These are phyloP conservation scores for Drosophila asahinai DNA, from an alignment of 1,140 invertebrate genomes.

Conservation along the genomic window DNA sequence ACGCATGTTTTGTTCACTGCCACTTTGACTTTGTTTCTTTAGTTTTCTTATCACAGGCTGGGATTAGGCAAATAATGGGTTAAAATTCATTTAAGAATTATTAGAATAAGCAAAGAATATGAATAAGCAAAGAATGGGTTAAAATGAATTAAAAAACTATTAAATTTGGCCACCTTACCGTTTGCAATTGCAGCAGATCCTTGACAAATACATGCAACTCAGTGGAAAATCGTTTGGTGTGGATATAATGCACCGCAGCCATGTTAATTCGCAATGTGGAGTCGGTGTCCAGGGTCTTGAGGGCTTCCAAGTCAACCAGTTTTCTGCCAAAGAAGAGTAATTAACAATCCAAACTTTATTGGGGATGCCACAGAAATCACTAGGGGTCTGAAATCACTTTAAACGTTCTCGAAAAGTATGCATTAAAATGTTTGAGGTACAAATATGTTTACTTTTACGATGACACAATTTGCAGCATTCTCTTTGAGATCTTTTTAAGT, in stretches of 20 bases:
- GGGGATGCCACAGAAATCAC: no score
- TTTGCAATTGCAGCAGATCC: conserved; percentile 94
- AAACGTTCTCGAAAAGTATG: no score
- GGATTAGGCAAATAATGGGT: conserved; percentile 3
- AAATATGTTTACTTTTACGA: no score
- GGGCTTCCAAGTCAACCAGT: conserved; percentile 46
- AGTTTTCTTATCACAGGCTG: conserved; percentile 80
- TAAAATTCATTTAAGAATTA: not conserved
- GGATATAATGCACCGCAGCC: conserved; percentile 96
- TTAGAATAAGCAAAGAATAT: not conserved
- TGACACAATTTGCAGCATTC: no score
- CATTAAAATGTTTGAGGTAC: no score
- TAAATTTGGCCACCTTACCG: conserved; percentile 82
- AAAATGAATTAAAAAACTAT: not conserved
- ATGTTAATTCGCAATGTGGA: conserved; percentile 92
- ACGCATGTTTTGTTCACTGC: conserved; percentile 38
- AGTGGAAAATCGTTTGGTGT: conserved; percentile 96
- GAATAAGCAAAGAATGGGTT: conserved; percentile 5
- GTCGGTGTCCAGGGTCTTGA: conserved; percentile 86
- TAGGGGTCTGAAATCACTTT: no score
- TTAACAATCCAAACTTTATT: no score
- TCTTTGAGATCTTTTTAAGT: no score
- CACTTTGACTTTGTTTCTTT: conserved; percentile 63
- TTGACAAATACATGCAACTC: conserved; percentile 95
- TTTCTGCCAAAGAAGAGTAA: conserved; percentile 33